Evolutionary conservation across 2,797 vertebrate genomes (phyloP), one percentile per base, ranked within the genome.

Genomic region (Muraenolepis orangiensis): DNA sequence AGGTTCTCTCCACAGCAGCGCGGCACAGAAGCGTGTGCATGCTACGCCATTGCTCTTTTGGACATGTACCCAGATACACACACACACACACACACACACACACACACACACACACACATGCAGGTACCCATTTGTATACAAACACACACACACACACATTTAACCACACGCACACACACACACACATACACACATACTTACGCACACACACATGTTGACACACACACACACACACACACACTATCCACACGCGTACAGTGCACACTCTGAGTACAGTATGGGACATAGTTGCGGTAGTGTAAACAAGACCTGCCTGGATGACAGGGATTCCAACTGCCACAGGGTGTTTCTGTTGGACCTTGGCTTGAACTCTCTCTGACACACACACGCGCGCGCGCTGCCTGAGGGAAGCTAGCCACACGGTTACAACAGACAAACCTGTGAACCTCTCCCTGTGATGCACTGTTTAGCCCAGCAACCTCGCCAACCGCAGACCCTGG

Each of bases 371-470:
- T n/a, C 51, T 57, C 51, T 8, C 20, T 1, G 51, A 57, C 3
- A 57, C 51, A 57, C 51, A 57, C 36, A 34, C 32, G 8, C 32
- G 87, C 80, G 78, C 80, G 80, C 82, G 84, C 74, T 29, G 23
- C 77, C 30, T 23, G 51, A 31, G 40, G 67, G 70, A 30, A 82
- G 78, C 77, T 78, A 70, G 69, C 64, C 40, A 76, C 78, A 70
- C 51, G 74, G 87, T 84, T 76, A 81, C 72, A n/a, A 75, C 74
- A 46, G 77, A 81, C 80, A 81, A 83, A 81, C 70, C 75, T 82
- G 85, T 86, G 84, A 84, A 86, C 68, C 83, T 79, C 76, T 88
- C 80, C 73, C 72, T 5, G 4, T 86, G 83, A 89, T 82, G 73
- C 74, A 84, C 82, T 8, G 69, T 73, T 72, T 51, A 30, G 72